phyloP scores from a whole-genome alignment of 2,888 invertebrate species.

The Bedellia somnulentella region DNA sequence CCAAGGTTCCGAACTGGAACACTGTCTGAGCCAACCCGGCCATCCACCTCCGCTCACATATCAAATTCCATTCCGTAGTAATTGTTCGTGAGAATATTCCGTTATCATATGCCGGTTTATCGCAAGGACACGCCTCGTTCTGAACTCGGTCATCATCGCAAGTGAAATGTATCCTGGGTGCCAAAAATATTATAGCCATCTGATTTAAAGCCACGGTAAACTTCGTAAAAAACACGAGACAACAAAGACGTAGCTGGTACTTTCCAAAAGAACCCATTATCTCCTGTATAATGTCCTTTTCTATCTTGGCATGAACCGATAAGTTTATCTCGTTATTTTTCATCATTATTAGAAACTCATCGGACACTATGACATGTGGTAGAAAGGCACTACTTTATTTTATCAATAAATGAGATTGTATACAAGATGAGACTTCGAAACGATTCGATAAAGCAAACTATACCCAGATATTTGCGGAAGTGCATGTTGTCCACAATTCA shows the following conservation, averaged over 20 bases:
- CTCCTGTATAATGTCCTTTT: conserved; percentile 31
- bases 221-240: conserved; percentile 38
- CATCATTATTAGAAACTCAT: too few species aligned
- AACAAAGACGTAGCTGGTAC: conserved; percentile 45
- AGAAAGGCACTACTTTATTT: too few species aligned
- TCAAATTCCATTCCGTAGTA: conserved; percentile 74
- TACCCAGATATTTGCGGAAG: too few species aligned
- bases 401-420: too few species aligned
- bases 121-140: conserved; percentile 57
- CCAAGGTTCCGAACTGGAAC: conserved; percentile 73
- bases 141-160: not conserved
- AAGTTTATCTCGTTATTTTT: too few species aligned
- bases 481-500: too few species aligned
- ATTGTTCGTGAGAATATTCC: conserved; percentile 71
- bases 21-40: conserved; percentile 72
- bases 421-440: too few species aligned
- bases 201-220: conserved; percentile 53
- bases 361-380: too few species aligned
- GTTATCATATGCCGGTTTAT: conserved; percentile 62
- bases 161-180: conserved; percentile 22
- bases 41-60: conserved; percentile 66
- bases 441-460: too few species aligned
- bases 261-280: conserved; percentile 51
- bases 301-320: conserved; percentile 13
- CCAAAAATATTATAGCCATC: conserved; percentile 52